These are phyloP conservation scores for Ophioninae sp. DNA, from an alignment of 2,888 invertebrate genomes.

Conservation along the genomic window DNA sequence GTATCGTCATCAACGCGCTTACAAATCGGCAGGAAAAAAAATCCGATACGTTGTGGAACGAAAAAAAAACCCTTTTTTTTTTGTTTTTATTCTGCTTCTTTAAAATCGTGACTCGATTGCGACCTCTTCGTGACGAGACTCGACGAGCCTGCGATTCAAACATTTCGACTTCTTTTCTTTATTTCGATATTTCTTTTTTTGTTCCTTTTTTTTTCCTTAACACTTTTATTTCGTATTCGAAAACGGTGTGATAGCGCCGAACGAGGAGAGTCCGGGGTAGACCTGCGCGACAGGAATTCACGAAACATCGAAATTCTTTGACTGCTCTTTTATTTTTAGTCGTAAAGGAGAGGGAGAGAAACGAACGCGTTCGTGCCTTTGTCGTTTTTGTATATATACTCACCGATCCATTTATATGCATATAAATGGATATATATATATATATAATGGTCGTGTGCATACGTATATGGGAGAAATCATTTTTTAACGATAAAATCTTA, in stretches of 20 bases:
- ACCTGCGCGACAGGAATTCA: constrained; percentile 34
- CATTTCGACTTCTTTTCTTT: constrained; percentile 22
- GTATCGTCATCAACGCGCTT: not conserved
- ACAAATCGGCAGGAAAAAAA: not conserved
- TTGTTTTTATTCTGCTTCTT: not conserved
- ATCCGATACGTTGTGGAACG: not conserved
- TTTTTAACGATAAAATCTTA: constrained; percentile 34
- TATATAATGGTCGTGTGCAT: too few relatives aligned
- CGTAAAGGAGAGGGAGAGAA: not conserved
- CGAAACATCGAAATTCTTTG: constrained; percentile 10
- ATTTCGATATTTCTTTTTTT: not conserved
- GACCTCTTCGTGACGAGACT: constrained; percentile 18
- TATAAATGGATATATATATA: not conserved
- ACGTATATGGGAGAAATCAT: constrained; percentile 32
- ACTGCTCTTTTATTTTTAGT: constrained; percentile 6
- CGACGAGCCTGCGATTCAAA: constrained; percentile 37
- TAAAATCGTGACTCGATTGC: constrained; percentile 4
- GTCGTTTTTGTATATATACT: not conserved
- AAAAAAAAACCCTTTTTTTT: not conserved
- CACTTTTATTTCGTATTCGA: constrained; percentile 9
- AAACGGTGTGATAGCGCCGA: constrained; percentile 26
- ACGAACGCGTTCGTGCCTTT: constrained; percentile 1
- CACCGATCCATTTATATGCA: not conserved
- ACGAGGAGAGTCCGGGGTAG: constrained; percentile 15
- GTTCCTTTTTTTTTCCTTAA: constrained; percentile 12